Percentiles rank a stretch among this genome's conserved stretches.
Evolutionary conservation across 1,140 invertebrate species (phyloP).

Genomic region (Ectropis grisescens): DNA sequence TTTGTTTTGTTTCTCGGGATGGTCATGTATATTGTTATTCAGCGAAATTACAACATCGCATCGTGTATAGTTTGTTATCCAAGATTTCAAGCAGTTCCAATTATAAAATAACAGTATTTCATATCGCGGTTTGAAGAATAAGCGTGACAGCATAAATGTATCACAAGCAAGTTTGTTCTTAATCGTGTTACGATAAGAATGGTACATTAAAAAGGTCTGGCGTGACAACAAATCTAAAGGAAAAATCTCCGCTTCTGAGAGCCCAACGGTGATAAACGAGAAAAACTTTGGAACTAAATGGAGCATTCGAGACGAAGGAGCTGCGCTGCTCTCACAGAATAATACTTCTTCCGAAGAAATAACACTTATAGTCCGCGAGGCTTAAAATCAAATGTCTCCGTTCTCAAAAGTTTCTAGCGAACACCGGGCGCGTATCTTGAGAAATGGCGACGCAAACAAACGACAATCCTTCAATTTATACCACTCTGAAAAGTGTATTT

Average conservation of each 20-base stretch:
- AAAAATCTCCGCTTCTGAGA: constrained; percentile 69
- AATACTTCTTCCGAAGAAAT: constrained; percentile 67
- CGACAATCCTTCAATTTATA: constrained; percentile 27
- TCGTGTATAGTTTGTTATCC: too few species aligned
- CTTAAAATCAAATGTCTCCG: constrained; percentile 69
- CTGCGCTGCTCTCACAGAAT: constrained; percentile 62
- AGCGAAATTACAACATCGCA: too few species aligned
- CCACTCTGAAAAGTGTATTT: too few species aligned
- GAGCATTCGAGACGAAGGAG: constrained; percentile 66
- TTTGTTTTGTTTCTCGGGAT: too few species aligned
- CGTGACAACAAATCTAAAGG: constrained; percentile 72
- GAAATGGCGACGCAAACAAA: constrained; percentile 46
- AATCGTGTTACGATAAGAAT: constrained; percentile 64
- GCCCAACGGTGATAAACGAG: constrained; percentile 70
- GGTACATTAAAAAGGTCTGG: constrained; percentile 71
- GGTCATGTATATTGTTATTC: too few species aligned
- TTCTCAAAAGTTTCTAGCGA: constrained; percentile 45
- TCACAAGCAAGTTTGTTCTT: constrained; percentile 52
- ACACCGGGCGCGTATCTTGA: constrained; percentile 39
- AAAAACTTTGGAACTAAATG: constrained; percentile 71
- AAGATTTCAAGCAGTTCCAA: too few species aligned
- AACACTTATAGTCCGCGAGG: constrained; percentile 68
- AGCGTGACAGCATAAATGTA: constrained; percentile 12
- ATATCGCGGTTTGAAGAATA: too few species aligned
- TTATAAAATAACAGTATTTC: too few species aligned